Evolutionary conservation across 2,797 vertebrate species (phyloP).

Genomic region (Pachyuromys duprasi): DNA sequence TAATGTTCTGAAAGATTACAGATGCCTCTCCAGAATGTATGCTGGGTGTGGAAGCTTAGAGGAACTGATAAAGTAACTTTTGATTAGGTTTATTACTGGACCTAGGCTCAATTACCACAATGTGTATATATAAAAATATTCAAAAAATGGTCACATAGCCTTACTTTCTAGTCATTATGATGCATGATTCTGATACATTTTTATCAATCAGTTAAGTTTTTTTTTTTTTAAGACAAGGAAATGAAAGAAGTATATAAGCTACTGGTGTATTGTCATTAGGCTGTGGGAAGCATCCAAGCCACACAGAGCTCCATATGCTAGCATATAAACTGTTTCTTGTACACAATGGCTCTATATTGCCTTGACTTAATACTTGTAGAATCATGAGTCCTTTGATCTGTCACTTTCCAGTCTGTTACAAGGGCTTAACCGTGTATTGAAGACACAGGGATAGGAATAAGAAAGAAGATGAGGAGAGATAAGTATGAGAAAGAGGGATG

Average conservation of each 20-base stretch:
- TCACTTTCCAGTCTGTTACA: not conserved
- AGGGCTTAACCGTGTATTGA: not conserved
- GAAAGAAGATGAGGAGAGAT: no score
- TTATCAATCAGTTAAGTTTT: not conserved
- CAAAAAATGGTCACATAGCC: not conserved
- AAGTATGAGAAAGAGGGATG: not conserved
- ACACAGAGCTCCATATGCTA: not conserved
- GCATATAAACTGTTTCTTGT: not conserved
- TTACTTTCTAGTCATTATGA: not conserved
- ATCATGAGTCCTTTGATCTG: not conserved
- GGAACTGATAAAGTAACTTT: not conserved
- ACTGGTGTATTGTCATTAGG: not conserved
- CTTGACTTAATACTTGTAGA: not conserved
- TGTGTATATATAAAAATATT: not conserved
- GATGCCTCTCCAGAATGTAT: not conserved
- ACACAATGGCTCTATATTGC: not conserved
- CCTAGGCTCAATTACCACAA: not conserved
- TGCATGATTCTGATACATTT: not conserved
- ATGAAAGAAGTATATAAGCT: not conserved
- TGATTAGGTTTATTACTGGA: not conserved
- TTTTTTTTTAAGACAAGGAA: not conserved
- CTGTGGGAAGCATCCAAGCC: not conserved
- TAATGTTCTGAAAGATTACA: not conserved
- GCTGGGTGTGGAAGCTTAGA: not conserved
- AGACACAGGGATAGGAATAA: fast-evolving